Evolutionary conservation across 2,797 vertebrate genomes (phyloP), one percentile per base, ranked within the genome.

Genomic region (Sebastes oblongus): DNA sequence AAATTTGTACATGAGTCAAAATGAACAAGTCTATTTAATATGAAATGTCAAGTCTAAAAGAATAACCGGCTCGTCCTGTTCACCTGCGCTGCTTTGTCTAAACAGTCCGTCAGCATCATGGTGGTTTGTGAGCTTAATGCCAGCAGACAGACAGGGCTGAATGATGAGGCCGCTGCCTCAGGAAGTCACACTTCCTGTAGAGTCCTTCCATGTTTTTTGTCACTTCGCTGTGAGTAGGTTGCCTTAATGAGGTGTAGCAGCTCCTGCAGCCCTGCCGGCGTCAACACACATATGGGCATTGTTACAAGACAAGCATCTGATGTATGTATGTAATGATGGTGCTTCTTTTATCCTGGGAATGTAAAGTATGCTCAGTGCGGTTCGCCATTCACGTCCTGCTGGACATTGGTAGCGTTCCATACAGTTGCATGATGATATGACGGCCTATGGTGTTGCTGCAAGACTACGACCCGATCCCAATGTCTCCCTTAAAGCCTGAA

Each of bases 121-220:
- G 27, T 25, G 36, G 55, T 60, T 60, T 6, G 54, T 39, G 10
- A 58, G 58, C 66, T 27, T 77, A 69, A 88, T 30, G 59, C 60
- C 46, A 3, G 55, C 54, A 67, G 69, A 85, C 86, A 76, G 80
- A 34, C 70, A 36, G 30, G 11, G 24, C 66, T 87, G 81, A 88
- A 20, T 78, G 78, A 87, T 83, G 77, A 88, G 71, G 71, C 78
- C 6, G 55, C 66, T 39, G 89, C 79, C 68, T 18, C 66, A 59
- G 78, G 81, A 86, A 81, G 86, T 73, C 75, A 39, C 70, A 77
- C 82, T 70, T 72, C 75, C 75, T 61, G 72, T 72, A 36, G 30
- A 72, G 34, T 66, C 50, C 46, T n/a, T 58, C 27, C 64, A 62
- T 83, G 76, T 68, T 87, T 78, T 81, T 80, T 87, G 83, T 83